Conservation (phyloP, 1,140 invertebrate species). For the Drosophila jambulina region DNA sequence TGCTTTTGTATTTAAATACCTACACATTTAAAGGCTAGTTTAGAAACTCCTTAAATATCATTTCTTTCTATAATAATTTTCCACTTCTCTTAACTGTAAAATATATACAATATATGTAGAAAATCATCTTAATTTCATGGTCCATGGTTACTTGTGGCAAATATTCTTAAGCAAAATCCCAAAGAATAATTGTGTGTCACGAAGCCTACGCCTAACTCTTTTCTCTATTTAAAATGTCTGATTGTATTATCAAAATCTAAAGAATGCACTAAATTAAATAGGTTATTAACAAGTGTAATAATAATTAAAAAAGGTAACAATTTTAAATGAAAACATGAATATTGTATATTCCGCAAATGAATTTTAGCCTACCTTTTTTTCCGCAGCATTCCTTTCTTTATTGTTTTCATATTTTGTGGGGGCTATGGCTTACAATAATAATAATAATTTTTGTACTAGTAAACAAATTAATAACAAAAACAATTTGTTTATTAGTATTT, state of each 20-base stretch:
- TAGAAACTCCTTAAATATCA: not conserved
- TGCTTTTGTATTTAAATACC: not conserved
- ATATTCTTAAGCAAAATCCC: not conserved
- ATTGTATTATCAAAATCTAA: too few species aligned
- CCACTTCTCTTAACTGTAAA: not conserved
- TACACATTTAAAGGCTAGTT: not conserved
- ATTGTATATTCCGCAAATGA: not conserved
- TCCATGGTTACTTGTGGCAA: not conserved
- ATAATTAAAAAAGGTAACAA: not conserved
- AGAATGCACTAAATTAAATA: not conserved
- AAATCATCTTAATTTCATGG: not conserved
- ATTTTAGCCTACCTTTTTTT: not conserved
- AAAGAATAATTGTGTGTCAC: not conserved
- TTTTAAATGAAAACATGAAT: not conserved
- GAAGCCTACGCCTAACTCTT: too few species aligned
- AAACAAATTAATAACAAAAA: not conserved
- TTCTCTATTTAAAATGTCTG: not conserved
- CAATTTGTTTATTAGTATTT: constrained; percentile 1
- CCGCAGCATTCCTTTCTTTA: not conserved
- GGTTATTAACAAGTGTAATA: not conserved
- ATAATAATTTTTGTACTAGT: too few species aligned
- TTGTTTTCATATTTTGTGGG: not conserved
- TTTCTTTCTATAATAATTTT: not conserved
- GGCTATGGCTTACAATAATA: not conserved
- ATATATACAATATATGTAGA: not conserved